Percentiles rank a stretch among this genome's conserved stretches.
Conservation (phyloP, 2,888 invertebrate species). For the Eurytoma californica region DNA sequence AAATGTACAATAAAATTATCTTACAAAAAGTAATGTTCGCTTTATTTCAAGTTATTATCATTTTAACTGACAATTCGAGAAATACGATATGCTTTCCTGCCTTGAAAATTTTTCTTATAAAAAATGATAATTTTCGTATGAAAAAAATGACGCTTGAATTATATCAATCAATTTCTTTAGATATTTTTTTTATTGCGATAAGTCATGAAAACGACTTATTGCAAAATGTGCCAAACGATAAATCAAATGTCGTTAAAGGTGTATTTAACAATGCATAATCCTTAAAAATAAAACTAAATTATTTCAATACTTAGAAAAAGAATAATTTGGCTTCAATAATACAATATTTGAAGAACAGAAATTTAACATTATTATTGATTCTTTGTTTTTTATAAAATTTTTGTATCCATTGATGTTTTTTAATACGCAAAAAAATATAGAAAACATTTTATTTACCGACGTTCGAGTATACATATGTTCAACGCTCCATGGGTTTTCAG, state of each 20-base stretch:
- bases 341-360: conserved; percentile 18
- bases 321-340: conserved; percentile 34
- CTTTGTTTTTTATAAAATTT: conserved; percentile 34
- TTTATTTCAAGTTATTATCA: conserved; percentile 38
- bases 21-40: conserved; percentile 54
- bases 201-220: neutral
- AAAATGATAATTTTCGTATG: conserved; percentile 15
- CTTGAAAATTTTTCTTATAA: conserved; percentile 31
- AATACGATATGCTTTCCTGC: conserved; percentile 55
- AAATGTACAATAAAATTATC: conserved; percentile 50
- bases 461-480: conserved; percentile 30
- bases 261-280: conserved; percentile 1
- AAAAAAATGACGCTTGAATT: conserved; percentile 13
- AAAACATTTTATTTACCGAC: conserved; percentile 26
- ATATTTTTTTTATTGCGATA: conserved; percentile 2
- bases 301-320: conserved; percentile 31
- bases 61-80: conserved; percentile 42
- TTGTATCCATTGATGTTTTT: conserved; percentile 26
- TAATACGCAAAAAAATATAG: conserved; percentile 37
- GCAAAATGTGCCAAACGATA: neutral
- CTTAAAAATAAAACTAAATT: conserved; percentile 29
- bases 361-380: conserved; percentile 22
- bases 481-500: conserved; percentile 14
- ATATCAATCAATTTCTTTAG: neutral
- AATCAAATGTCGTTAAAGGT: no score